phyloP scores from a whole-genome alignment of 2,797 vertebrate genomes.

The Pseudochirops corinnae region DNA sequence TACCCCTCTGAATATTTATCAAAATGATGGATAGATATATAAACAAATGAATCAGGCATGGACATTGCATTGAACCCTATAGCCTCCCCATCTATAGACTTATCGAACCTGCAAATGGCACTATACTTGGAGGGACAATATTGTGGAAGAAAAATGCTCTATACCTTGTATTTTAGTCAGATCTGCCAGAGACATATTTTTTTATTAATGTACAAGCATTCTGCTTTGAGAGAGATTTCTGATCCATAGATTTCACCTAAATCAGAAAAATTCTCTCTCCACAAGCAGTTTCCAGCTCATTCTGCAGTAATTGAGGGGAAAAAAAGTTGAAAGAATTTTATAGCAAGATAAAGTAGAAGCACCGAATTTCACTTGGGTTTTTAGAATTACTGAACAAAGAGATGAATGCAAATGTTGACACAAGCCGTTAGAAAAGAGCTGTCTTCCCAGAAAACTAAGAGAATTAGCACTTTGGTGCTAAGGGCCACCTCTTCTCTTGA shows the following conservation, averaged over 20 bases:
- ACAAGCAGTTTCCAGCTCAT: background rate
- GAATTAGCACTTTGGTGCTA: background rate
- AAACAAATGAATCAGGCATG: background rate
- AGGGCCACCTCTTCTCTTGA: background rate
- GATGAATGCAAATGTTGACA: background rate
- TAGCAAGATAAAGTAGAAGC: background rate
- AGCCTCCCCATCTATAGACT: background rate
- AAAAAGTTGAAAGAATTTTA: background rate
- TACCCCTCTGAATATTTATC: background rate
- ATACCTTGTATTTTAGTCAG: background rate
- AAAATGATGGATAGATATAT: background rate
- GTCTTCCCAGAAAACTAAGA: background rate
- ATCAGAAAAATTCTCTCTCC: background rate
- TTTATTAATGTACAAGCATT: background rate
- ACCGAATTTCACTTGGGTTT: background rate
- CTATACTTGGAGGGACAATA: background rate
- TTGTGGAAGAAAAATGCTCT: background rate
- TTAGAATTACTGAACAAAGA: background rate
- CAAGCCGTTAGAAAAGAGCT: background rate
- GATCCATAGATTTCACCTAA: background rate
- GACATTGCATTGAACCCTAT: background rate
- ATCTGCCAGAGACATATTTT: background rate
- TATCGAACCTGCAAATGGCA: background rate
- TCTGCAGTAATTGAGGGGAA: background rate
- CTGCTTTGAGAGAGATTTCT: background rate